Evolutionary conservation across 2,888 invertebrate genomes (phyloP).

Genomic region (Ennomos quercinarius): DNA sequence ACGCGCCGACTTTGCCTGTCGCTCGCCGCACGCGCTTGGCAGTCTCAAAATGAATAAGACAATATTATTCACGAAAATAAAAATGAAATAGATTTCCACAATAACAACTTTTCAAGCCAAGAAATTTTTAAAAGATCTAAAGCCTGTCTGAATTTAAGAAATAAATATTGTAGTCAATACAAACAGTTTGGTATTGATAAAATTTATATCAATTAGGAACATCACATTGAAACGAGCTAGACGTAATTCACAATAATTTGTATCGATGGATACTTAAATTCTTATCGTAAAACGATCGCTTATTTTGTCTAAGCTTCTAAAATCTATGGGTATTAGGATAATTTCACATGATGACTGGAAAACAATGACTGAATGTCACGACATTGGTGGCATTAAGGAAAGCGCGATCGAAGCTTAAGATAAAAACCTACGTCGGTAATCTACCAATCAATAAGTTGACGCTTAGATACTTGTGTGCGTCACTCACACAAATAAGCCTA

Average conservation of each 20-base stretch:
- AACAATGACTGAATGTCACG: conserved; percentile 47
- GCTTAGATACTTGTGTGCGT: conserved; percentile 12
- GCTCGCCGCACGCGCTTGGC: conserved; percentile 43
- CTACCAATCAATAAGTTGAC: conserved; percentile 18
- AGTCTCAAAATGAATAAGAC: conserved; percentile 22
- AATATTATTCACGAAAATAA: conserved; percentile 1
- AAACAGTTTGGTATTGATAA: conserved; percentile 13
- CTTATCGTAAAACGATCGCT: conserved; percentile 63
- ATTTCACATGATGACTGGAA: conserved; percentile 56
- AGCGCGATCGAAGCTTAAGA: conserved; percentile 46
- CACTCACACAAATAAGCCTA: conserved; percentile 9
- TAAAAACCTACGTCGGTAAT: conserved; percentile 36
- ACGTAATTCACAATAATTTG: conserved; percentile 32
- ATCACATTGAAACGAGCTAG: conserved; percentile 14
- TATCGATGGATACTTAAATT: conserved; percentile 43
- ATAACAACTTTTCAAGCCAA: conserved; percentile 44
- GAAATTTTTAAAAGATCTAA: neutral
- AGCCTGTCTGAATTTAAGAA: neutral
- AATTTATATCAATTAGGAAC: conserved; percentile 21
- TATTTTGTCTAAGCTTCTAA: conserved; percentile 34
- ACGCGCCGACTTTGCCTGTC: conserved; percentile 43
- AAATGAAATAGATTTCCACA: conserved; percentile 48
- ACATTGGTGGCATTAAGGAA: conserved; percentile 49
- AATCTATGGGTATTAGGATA: conserved; percentile 38
- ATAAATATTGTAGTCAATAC: neutral